These are phyloP conservation scores for Anagyrus pseudococci DNA, from an alignment of 2,888 invertebrate species.

Conservation along the genomic window DNA sequence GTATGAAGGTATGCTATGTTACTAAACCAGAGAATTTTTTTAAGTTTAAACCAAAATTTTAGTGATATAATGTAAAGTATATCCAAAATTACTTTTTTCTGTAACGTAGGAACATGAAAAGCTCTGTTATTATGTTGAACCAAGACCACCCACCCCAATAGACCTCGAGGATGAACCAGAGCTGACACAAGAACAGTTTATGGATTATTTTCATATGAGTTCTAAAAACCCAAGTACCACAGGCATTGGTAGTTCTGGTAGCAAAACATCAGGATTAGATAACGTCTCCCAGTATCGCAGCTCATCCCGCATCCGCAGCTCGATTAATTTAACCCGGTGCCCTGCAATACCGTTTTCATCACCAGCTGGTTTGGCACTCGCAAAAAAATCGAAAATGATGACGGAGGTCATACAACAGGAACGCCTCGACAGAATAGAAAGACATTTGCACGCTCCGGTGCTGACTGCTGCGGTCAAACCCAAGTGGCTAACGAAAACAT, in stretches of 20 bases:
- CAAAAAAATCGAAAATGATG: conserved; percentile 63
- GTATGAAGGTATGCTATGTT: conserved; percentile 64
- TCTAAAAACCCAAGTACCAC: conserved; percentile 33
- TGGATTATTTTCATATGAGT: conserved; percentile 63
- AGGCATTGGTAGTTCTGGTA: conserved; percentile 16
- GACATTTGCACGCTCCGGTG: conserved; percentile 63
- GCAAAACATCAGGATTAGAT: no score
- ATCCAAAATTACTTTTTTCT: background rate
- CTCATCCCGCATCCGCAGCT: conserved; percentile 61
- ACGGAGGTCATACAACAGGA: conserved; percentile 63
- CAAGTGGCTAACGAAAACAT: conserved; percentile 53
- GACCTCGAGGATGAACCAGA: conserved; percentile 42
- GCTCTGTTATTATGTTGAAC: conserved; percentile 31
- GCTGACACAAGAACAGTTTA: conserved; percentile 59
- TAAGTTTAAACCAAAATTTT: no score
- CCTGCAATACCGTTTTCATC: conserved; percentile 65
- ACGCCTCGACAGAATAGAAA: conserved; percentile 65
- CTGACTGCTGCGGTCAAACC: conserved; percentile 49
- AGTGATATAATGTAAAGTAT: no score
- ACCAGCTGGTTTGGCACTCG: conserved; percentile 64
- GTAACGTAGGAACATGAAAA: conserved; percentile 44
- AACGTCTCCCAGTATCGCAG: conserved; percentile 47
- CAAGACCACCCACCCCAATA: conserved; percentile 32
- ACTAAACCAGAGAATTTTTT: no score
- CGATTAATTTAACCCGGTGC: conserved; percentile 62